A percentile compares a stretch with the other conserved stretches of the same genome.
Conservation (phyloP, 1,140 invertebrate genomes). For the Leucophenga varia region DNA sequence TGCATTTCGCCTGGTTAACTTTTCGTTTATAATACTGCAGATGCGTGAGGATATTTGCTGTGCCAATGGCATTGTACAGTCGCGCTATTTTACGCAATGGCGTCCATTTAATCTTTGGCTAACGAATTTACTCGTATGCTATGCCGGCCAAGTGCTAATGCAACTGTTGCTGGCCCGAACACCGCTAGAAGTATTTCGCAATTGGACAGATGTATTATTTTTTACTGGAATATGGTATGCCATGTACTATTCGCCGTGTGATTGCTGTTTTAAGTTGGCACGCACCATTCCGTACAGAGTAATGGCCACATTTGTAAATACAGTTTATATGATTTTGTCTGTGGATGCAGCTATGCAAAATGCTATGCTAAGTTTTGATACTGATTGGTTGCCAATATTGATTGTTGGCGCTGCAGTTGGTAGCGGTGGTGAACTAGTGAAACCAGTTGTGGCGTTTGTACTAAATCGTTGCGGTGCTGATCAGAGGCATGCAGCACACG, state of each 20-base stretch:
- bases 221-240: constrained; percentile 30
- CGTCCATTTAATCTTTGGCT: constrained; percentile 35
- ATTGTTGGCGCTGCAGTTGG: constrained; percentile 35
- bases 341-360: constrained; percentile 27
- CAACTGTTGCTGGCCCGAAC: constrained; percentile 31
- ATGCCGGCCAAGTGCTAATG: constrained; percentile 33
- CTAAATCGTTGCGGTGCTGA: constrained; percentile 36
- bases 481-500: too few relatives aligned
- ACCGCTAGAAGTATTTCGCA: constrained; percentile 32
- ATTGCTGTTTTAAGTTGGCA: constrained; percentile 17
- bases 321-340: constrained; percentile 32
- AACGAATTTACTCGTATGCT: constrained; percentile 27
- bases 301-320: constrained; percentile 19
- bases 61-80: too few relatives aligned
- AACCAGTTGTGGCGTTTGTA: constrained; percentile 28
- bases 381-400: constrained; percentile 30
- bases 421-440: constrained; percentile 34
- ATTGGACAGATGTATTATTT: constrained; percentile 22
- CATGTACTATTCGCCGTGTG: constrained; percentile 35
- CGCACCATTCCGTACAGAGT: constrained; percentile 19
- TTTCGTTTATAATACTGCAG: too few relatives aligned
- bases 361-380: constrained; percentile 21
- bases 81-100: constrained; percentile 12
- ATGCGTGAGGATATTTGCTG: too few relatives aligned
- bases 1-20: too few relatives aligned